phyloP scores from a whole-genome alignment of 2,113 vertebrate species.

The Lepisosteus oculatus region DNA sequence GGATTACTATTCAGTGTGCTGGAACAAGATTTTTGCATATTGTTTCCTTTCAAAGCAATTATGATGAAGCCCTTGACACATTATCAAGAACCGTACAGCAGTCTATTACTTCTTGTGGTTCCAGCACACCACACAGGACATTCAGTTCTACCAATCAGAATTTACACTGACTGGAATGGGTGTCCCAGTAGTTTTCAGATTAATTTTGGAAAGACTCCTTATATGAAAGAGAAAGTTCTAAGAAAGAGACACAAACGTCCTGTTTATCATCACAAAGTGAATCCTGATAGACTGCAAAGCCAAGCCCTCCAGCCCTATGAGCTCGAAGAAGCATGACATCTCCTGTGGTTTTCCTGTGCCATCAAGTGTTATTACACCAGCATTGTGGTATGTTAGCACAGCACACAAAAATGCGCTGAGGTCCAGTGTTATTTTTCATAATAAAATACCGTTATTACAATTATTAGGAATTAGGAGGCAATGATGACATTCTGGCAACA shows the following conservation, averaged over 20 bases:
- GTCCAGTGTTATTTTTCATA: background rate
- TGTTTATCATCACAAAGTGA: too few relatives aligned
- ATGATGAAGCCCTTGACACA: background rate
- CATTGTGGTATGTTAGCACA: background rate
- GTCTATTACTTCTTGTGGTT: too few relatives aligned
- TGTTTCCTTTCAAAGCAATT: background rate
- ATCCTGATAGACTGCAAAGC: too few relatives aligned
- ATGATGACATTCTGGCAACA: constrained; percentile 12
- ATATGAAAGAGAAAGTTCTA: too few relatives aligned
- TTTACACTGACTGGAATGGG: too few relatives aligned
- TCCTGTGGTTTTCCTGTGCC: background rate
- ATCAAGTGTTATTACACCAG: background rate
- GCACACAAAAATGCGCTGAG: background rate
- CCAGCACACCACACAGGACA: too few relatives aligned
- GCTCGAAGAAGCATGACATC: background rate
- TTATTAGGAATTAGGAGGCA: constrained; percentile 10
- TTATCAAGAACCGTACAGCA: background rate
- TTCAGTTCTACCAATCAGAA: too few relatives aligned
- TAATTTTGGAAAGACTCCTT: too few relatives aligned
- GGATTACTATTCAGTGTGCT: background rate
- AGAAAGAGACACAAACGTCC: too few relatives aligned
- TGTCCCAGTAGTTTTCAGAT: too few relatives aligned
- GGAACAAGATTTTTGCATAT: background rate
- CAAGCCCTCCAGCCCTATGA: too few relatives aligned
- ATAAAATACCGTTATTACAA: background rate